Base-by-base conservation (phyloP, 2,888 invertebrate species). In the Apoda limacodes region DNA sequence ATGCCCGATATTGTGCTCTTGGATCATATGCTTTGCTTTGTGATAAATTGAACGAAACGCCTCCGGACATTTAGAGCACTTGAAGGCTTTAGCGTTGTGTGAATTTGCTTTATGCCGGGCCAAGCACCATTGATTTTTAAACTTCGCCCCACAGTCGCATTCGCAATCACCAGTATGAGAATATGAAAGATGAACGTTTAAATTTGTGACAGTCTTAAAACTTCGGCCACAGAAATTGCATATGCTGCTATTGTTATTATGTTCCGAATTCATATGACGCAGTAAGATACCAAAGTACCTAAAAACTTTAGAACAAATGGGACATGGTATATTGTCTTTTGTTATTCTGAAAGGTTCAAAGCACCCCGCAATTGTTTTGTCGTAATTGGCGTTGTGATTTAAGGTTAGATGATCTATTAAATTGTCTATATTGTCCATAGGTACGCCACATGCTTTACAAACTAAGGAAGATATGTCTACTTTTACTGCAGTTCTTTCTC, bases 11-110 rank as follows among this genome's bases (percentile, higher is more conserved):
- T 71, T 61, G 39, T 80, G 78, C 25, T 67, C 76, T 13, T 78
- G 66, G 5, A 82, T 83, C 40, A 82, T 44, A 37, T 85, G 85
- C 39, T 80, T 75, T 28, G 72, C 75, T 17, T 83, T 66, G 32
- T 83, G 82, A 3, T 83, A 76, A 4, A 78, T 70, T 0, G 82
- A 82, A 2, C 78, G 72, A 37, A 85, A 85, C 4, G 50, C 48
- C 13, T 80, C 74, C 0, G 67, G 56, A 30, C 81, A 82, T 33
- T 68, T 64, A 0, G 63, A 48, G 30, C 82, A 82, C 34, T 75
- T 72, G 35, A 62, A 62, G 13, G 70, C 70, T 35, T 72, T 78
- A 1, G 59, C 70, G 39, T 76, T 54, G 39, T 80, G 78, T 4
- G 45, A 50, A 15, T 61, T 71, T 0, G 78, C 78, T 30, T 63